These are phyloP conservation scores for Ctenoplectra terminalis DNA, from an alignment of 1,140 invertebrate genomes.

Conservation along the genomic window DNA sequence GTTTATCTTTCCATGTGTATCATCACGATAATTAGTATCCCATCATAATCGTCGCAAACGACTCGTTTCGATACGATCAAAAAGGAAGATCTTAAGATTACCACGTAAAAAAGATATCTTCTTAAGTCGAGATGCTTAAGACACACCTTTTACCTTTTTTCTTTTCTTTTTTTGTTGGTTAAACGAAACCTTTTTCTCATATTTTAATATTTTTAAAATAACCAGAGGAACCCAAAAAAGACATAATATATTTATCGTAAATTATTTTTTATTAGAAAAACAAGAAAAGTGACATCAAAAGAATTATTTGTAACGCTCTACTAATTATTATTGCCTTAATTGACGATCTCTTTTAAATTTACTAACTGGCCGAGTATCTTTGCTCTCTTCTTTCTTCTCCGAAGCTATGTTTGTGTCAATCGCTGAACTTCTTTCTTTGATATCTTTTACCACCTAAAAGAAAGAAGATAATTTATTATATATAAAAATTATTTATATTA, in stretches of 20 bases:
- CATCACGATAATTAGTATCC: neutral
- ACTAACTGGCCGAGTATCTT: constrained; percentile 54
- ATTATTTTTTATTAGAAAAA: constrained; percentile 3
- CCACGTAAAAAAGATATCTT: neutral
- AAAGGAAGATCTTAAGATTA: neutral
- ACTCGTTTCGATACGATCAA: neutral
- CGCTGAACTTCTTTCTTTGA: constrained; percentile 31
- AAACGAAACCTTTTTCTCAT: too few relatives aligned
- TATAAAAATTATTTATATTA: too few relatives aligned
- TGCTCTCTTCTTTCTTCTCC: neutral
- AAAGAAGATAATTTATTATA: neutral
- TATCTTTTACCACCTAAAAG: constrained; percentile 66
- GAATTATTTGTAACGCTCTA: too few relatives aligned
- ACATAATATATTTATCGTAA: neutral
- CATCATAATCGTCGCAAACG: neutral
- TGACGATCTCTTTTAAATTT: constrained; percentile 69
- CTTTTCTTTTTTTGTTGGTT: too few relatives aligned
- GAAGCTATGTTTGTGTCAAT: neutral
- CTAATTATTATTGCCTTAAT: neutral
- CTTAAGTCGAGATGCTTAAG: neutral
- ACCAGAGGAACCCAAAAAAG: too few relatives aligned
- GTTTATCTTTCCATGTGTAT: neutral
- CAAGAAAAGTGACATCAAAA: neutral
- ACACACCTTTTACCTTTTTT: neutral
- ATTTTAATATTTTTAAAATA: too few relatives aligned